phyloP scores from a whole-genome alignment of 2,113 vertebrate genomes.

The Sarotherodon lohbergeri region DNA sequence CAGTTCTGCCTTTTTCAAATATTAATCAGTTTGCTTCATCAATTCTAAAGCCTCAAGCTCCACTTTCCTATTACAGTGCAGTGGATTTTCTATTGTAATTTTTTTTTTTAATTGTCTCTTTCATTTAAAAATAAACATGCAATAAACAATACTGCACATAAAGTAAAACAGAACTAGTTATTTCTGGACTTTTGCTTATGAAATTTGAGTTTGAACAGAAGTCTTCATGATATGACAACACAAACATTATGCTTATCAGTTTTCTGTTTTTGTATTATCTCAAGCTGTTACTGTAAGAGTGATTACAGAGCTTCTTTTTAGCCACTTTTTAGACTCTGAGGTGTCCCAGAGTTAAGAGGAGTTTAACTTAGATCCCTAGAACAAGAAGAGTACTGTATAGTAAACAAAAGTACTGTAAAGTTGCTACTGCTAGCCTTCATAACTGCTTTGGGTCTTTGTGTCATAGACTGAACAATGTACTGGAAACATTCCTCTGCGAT shows the following conservation, averaged over 20 bases:
- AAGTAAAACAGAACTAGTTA: not conserved
- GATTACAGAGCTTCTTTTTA: not conserved
- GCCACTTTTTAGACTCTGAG: not conserved
- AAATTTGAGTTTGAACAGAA: not conserved
- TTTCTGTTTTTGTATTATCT: not conserved
- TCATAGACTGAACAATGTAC: not conserved
- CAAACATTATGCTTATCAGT: not conserved
- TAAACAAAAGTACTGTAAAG: not conserved
- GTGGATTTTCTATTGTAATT: not conserved
- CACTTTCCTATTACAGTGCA: not conserved
- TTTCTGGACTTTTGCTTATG: not conserved
- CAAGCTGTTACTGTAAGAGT: not conserved
- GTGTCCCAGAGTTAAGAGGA: not conserved
- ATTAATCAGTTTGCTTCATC: not conserved
- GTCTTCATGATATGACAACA: not conserved
- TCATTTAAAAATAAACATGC: not conserved
- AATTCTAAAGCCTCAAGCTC: not conserved
- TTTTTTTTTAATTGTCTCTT: not conserved
- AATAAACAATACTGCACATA: not conserved
- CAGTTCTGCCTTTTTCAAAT: not conserved
- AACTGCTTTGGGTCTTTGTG: not conserved
- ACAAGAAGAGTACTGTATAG: not conserved
- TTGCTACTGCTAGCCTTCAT: not conserved
- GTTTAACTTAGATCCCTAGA: not conserved
- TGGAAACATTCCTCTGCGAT: not conserved